These are phyloP conservation scores for Rhizomys pruinosus DNA, from an alignment of 2,113 vertebrate genomes.

Conservation along the genomic window DNA sequence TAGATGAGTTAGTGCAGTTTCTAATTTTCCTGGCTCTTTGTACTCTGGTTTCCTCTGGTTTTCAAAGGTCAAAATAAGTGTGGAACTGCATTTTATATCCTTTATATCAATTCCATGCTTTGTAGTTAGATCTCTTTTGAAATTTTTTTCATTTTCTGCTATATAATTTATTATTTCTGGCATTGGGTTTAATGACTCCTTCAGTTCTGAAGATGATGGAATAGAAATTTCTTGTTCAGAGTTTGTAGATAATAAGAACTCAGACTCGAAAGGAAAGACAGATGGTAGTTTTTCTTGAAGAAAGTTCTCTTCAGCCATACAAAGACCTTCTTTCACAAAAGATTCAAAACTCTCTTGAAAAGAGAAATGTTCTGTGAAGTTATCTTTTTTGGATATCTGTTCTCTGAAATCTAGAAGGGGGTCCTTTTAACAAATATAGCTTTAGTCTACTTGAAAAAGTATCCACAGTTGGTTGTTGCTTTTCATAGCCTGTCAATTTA, in stretches of 20 bases:
- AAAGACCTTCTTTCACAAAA: slow-evolving; percentile 65
- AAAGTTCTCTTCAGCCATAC: slow-evolving; percentile 78
- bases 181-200: slow-evolving; percentile 77
- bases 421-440: slow-evolving; percentile 79
- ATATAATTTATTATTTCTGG: slow-evolving; percentile 73
- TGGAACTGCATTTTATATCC: slow-evolving; percentile 60
- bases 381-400: slow-evolving; percentile 71
- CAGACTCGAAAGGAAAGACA: slow-evolving; percentile 70
- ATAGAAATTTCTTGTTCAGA: slow-evolving; percentile 60
- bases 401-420: slow-evolving; percentile 81
- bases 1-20: slow-evolving; percentile 80
- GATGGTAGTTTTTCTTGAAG: slow-evolving; percentile 65
- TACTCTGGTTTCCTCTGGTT: slow-evolving; percentile 63
- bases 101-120: slow-evolving; percentile 68
- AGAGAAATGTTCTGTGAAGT: slow-evolving; percentile 78
- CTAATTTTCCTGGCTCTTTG: slow-evolving; percentile 77
- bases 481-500: slow-evolving; percentile 68
- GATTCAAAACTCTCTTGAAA: slow-evolving; percentile 73
- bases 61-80: slow-evolving; percentile 63
- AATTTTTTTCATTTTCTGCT: slow-evolving; percentile 69
- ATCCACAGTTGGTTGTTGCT: slow-evolving; percentile 72
- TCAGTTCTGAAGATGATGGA: slow-evolving; percentile 72
- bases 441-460: slow-evolving; percentile 80
- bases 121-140: slow-evolving; percentile 76
- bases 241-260: slow-evolving; percentile 53